A percentile compares a stretch with the other conserved stretches of the same genome.
phyloP scores from a whole-genome alignment of 92 coral and sea anemone species.

The Zoanthus sansibaricus region DNA sequence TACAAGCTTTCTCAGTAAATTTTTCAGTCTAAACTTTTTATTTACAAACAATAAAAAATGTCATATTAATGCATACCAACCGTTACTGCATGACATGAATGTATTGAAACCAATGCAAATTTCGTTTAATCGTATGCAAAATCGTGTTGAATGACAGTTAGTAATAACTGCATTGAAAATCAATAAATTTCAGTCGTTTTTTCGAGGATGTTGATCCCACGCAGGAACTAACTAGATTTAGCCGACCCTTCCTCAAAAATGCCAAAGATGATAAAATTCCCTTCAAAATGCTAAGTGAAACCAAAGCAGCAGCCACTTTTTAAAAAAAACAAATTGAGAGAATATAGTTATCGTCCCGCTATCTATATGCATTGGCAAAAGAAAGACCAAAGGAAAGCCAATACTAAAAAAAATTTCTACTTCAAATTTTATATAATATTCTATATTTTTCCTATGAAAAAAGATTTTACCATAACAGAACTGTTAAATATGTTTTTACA shows the following conservation, averaged over 20 bases:
- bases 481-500: conserved; percentile 5
- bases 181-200: background rate
- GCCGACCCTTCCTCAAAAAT: conserved; percentile 18
- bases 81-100: conserved; percentile 24
- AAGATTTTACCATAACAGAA: background rate
- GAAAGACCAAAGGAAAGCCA: background rate
- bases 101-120: conserved; percentile 31
- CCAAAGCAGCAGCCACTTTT: background rate
- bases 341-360: background rate
- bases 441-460: too few relatives aligned
- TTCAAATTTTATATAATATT: too few relatives aligned
- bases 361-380: background rate
- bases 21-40: background rate
- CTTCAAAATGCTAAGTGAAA: background rate
- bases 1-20: background rate
- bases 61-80: conserved; percentile 21
- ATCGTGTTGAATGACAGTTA: conserved; percentile 4
- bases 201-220: background rate
- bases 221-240: conserved; percentile 12
- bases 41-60: conserved; percentile 14
- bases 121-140: conserved; percentile 14
- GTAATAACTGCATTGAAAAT: background rate
- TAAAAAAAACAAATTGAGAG: background rate
- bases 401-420: background rate
- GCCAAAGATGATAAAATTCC: background rate